Percentiles rank a stretch among this genome's conserved stretches.
Conservation (phyloP, 2,113 vertebrate species). For the Clarias magur region DNA sequence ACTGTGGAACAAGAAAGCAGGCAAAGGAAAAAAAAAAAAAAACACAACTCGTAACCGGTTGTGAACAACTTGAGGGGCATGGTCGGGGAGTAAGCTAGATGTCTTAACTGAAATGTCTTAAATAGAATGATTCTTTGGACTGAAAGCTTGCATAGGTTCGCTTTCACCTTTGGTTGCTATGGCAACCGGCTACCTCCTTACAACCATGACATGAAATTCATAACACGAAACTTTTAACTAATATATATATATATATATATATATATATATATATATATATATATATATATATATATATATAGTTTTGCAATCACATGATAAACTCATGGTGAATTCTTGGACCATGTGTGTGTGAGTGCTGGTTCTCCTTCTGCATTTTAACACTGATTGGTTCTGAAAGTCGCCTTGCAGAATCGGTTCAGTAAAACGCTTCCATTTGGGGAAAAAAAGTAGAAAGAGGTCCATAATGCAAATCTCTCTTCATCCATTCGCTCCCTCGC, state of each 20-base stretch:
- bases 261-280: too few relatives aligned
- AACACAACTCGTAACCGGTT: background rate
- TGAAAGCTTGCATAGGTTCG: background rate
- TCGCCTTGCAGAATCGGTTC: constrained; percentile 48
- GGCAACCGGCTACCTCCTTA: background rate
- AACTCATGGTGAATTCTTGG: background rate
- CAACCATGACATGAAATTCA: background rate
- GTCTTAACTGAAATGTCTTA: too few relatives aligned
- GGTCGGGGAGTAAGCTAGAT: background rate
- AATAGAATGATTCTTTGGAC: too few relatives aligned
- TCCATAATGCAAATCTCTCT: constrained; percentile 43
- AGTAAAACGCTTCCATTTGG: constrained; percentile 60
- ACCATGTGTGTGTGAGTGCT: background rate
- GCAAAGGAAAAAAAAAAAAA: background rate
- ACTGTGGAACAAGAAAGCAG: background rate
- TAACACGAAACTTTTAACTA: background rate
- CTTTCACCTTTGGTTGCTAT: background rate
- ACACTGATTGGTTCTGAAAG: constrained; percentile 59
- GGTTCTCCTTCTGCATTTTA: constrained; percentile 30
- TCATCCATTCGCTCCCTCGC: constrained; percentile 4
- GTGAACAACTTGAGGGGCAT: too few relatives aligned
- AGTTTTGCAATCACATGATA: background rate
- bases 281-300: too few relatives aligned
- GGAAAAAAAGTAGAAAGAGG: background rate
- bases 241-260: too few relatives aligned